Base-by-base conservation (phyloP, 2,888 invertebrate species). In the Drosophila gaucha region DNA sequence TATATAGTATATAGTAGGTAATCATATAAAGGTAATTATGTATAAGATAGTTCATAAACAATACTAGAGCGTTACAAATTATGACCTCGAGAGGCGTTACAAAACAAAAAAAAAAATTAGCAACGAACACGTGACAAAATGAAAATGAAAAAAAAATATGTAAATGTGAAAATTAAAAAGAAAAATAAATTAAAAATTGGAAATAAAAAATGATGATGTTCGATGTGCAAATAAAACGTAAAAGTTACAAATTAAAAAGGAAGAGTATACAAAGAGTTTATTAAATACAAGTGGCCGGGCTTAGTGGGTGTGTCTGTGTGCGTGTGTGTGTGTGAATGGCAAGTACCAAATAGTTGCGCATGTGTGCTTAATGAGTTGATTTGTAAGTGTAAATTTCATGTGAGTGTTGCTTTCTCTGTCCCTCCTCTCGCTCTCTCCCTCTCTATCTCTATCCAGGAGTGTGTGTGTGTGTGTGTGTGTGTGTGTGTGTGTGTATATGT, bases 21-120 rank as follows among this genome's bases (percentile, higher is more conserved):
- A 24, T 4, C 54, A 67, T 49, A 58, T 46, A 52, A 38, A 58
- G 55, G 38, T 55, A 60, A 59, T 58, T 60, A 58, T 60, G 28
- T 64, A 54, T 46, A 64, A 64, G 16, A 28, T 36, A 67, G 44
- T 33, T 43, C 20, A 43, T 67, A 70, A 63, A 70, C 67, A 80
- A 78, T 73, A 80, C 63, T 68, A 79, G 36, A 66, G 41, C 46
- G 47, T 47, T 24, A 67, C 14, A 58, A 58, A 54, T 33, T 24
- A 49, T 54, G 54, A 67, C 30, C 12, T 41, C 58, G n/a, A 24
- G 22, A n/a, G 31, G 63, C 20, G 38, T 35, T 14, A 51, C 18
- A 10, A 14, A n/a, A 33, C 14, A 20, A 5, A 51, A 20, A 24
- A 41, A 24, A 14, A 35, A 50, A 46, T n/a, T 43, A 58, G 31